phyloP scores from a whole-genome alignment of 2,797 vertebrate genomes.

The Aeoliscus strigatus region DNA sequence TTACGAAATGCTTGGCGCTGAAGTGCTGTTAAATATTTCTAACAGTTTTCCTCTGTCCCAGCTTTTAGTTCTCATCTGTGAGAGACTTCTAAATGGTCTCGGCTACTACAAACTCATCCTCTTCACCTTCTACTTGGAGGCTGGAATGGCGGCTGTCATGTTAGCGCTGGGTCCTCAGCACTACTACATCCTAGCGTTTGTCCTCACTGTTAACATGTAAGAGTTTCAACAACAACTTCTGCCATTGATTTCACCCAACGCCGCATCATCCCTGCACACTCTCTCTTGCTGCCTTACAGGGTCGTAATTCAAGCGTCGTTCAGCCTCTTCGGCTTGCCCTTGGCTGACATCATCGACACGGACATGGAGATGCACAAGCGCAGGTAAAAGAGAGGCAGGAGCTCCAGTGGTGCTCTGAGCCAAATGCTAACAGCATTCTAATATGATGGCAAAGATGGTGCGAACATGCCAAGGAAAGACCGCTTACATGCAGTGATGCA shows the following conservation, averaged over 20 bases:
- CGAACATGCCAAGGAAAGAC: too few species aligned
- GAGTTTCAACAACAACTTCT: slow-evolving; percentile 30
- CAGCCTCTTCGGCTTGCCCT: slow-evolving; percentile 85
- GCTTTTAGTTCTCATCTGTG: slow-evolving; percentile 82
- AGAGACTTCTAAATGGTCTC: slow-evolving; percentile 70
- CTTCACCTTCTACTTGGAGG: slow-evolving; percentile 83
- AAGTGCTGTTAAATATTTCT: background rate
- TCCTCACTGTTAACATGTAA: slow-evolving; percentile 86
- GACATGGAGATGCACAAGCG: slow-evolving; percentile 82
- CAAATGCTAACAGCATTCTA: too few species aligned
- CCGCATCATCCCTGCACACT: background rate
- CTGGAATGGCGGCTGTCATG: slow-evolving; percentile 74
- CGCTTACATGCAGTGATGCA: too few species aligned
- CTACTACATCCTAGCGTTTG: slow-evolving; percentile 81
- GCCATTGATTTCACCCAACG: too few species aligned
- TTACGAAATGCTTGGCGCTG: background rate
- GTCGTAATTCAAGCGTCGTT: slow-evolving; percentile 81
- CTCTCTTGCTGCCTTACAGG: slow-evolving; percentile 62
- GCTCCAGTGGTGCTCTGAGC: too few species aligned
- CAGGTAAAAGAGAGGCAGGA: slow-evolving; percentile 66
- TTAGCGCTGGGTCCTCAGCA: slow-evolving; percentile 76
- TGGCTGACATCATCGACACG: slow-evolving; percentile 86
- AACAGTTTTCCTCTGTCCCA: slow-evolving; percentile 45
- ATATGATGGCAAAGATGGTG: too few species aligned
- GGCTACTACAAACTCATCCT: slow-evolving; percentile 90